These are phyloP conservation scores for Anhinga rufa DNA, from an alignment of 2,113 vertebrate genomes.

Conservation along the genomic window DNA sequence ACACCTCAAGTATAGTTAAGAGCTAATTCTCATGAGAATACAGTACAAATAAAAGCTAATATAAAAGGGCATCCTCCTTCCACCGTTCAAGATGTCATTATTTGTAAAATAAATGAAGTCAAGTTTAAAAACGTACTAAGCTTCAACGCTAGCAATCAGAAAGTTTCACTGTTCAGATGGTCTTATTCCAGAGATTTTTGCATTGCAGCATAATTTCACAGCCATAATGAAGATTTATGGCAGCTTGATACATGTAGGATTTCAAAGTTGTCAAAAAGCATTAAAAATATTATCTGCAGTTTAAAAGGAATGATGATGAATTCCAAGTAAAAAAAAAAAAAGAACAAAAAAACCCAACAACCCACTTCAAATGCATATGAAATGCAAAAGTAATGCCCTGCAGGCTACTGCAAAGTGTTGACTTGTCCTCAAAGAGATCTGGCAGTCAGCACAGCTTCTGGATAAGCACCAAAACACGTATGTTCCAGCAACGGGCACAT, in stretches of 20 bases:
- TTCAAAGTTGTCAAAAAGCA: slow-evolving; percentile 27
- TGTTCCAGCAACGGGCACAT: not conserved
- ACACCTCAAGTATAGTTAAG: slow-evolving; percentile 71
- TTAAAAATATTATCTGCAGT: slow-evolving; percentile 12
- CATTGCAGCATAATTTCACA: slow-evolving; percentile 45
- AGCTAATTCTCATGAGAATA: slow-evolving; percentile 68
- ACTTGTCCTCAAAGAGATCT: slow-evolving; percentile 4
- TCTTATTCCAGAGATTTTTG: slow-evolving; percentile 38
- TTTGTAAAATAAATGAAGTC: slow-evolving; percentile 62
- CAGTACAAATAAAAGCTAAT: slow-evolving; percentile 63
- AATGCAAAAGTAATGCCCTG: slow-evolving; percentile 48
- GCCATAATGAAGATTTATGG: slow-evolving; percentile 17
- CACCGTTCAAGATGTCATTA: slow-evolving; percentile 26
- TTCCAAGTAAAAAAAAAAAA: not conserved
- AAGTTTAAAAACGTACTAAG: slow-evolving; percentile 37
- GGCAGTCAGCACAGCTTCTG: not conserved
- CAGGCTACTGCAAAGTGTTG: slow-evolving; percentile 26
- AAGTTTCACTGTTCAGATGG: slow-evolving; percentile 19
- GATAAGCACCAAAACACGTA: not conserved
- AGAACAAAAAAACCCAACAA: not conserved
- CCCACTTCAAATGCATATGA: not conserved
- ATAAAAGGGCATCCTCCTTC: slow-evolving; percentile 27
- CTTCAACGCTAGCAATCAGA: slow-evolving; percentile 40
- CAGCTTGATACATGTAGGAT: slow-evolving; percentile 14
- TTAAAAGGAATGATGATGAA: slow-evolving; percentile 11